Evolutionary conservation across 2,888 invertebrate species (phyloP), one percentile per base, ranked within the genome.

Genomic region (Caenorhabditis sp.): DNA sequence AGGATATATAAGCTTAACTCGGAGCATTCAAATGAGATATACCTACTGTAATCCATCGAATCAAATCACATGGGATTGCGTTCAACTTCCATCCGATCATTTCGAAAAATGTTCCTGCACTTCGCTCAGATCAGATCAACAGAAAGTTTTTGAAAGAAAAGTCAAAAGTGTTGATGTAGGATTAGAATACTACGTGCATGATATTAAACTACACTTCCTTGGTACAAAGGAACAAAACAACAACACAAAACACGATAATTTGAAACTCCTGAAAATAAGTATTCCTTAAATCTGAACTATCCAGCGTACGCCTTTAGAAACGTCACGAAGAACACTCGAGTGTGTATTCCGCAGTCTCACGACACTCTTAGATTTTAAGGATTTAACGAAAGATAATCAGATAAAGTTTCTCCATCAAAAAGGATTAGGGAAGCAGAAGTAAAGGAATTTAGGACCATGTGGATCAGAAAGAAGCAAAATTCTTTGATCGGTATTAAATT

Each of bases 31-130:
- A 56, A 10, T 12, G 12, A 35, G 24, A 38, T 7, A 31, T n/a
- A 14, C 6, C 75, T 68, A 76, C 76, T 76, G 76, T 76, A 68
- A 76, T 76, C 76, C 61, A 41, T 22, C 22, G 51, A 69, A 54
- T 28, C 31, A 28, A 6, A 28, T 68, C 75, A 59, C 59, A 51
- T 59, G 68, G 51, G 66, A 54, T 77, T 41, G 24, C 28, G n/a
- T 54, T 24, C 3, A 44, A 41, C 16, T 41, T 51, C 16, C 16
- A 59, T 14, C 44, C 59, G 49, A 61, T 28, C 56, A 22, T 47
- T 28, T 66, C n/a, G n/a, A 47, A 56, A 16, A 26, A 35, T 6
- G 28, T 75, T 61, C n/a, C 44, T 68, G 47, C 24, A 58, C 54
- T 75, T 31, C 68, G 26, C 10, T 38, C 38, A 68, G 54, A 69